A percentile compares a stretch with the other conserved stretches of the same genome.
phyloP scores from a whole-genome alignment of 2,797 vertebrate species.

The Tachyglossus aculeatus region DNA sequence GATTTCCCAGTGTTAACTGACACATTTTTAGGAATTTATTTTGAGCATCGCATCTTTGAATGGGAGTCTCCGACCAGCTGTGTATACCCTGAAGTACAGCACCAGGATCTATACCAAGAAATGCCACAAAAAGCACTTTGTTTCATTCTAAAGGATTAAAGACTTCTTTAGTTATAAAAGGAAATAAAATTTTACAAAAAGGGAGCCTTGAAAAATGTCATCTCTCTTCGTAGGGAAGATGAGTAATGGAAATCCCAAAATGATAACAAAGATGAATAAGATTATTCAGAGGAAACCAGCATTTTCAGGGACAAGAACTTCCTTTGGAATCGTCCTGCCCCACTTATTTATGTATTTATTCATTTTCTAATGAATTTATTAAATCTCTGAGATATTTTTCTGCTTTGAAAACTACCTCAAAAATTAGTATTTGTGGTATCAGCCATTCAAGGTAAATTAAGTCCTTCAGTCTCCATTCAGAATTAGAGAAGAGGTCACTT shows the following conservation, averaged over 20 bases:
- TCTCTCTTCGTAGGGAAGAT: conserved; percentile 37
- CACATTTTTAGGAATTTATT: conserved; percentile 61
- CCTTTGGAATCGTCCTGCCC: neutral
- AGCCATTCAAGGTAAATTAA: no score
- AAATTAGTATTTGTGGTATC: no score
- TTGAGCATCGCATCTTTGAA: conserved; percentile 43
- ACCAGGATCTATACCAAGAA: conserved; percentile 13
- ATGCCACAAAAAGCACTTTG: conserved; percentile 52
- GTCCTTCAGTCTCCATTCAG: no score
- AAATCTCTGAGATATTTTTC: neutral
- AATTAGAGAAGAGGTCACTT: no score
- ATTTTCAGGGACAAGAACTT: neutral
- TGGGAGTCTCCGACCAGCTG: conserved; percentile 26
- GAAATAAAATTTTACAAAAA: conserved; percentile 45
- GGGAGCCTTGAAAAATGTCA: conserved; percentile 48
- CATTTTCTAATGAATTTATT: neutral
- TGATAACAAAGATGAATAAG: conserved; percentile 18
- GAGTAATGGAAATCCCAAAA: conserved; percentile 30
- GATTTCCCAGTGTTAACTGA: conserved; percentile 41
- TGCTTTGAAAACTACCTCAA: no score
- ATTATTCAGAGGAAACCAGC: neutral
- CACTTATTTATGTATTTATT: neutral
- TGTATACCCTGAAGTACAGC: conserved; percentile 24
- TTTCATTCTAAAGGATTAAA: conserved; percentile 49
- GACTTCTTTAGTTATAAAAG: conserved; percentile 20